These are phyloP conservation scores for Antheraea mylitta DNA, from an alignment of 1,140 invertebrate genomes.

Conservation along the genomic window DNA sequence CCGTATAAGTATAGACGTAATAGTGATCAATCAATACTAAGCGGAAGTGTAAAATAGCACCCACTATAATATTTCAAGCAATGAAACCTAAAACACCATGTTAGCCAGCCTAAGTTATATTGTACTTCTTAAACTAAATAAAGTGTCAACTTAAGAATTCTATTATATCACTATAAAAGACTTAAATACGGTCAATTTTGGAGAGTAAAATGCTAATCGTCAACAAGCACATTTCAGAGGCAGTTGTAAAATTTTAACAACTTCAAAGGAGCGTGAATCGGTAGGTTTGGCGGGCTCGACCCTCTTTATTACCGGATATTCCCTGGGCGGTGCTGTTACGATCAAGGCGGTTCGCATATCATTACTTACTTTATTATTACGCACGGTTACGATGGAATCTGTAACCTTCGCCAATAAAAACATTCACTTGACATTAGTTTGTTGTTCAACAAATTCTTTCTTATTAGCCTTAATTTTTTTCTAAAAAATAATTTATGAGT, in stretches of 20 bases:
- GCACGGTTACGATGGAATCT: constrained; percentile 18
- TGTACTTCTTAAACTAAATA: not conserved
- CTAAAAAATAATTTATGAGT: no score
- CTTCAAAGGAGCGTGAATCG: constrained; percentile 31
- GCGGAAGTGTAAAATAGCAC: no score
- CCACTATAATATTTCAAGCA: no score
- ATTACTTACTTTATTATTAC: constrained; percentile 37
- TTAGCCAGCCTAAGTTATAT: no score
- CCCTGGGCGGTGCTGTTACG: constrained; percentile 31
- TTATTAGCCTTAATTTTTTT: no score
- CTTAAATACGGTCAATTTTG: constrained; percentile 11
- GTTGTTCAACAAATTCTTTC: no score
- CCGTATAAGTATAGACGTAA: no score
- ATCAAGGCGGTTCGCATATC: constrained; percentile 41
- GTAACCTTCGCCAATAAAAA: not conserved
- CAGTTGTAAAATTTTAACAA: constrained; percentile 64
- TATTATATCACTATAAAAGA: not conserved
- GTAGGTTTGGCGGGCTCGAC: constrained; percentile 17
- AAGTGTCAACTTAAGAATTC: not conserved
- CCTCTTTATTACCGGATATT: constrained; percentile 47
- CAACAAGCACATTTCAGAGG: constrained; percentile 22
- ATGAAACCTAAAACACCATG: not conserved
- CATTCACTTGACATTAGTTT: no score
- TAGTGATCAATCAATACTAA: no score
- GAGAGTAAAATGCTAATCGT: constrained; percentile 13